phyloP scores from a whole-genome alignment of 1,140 invertebrate genomes.

The Microvelia longipes region DNA sequence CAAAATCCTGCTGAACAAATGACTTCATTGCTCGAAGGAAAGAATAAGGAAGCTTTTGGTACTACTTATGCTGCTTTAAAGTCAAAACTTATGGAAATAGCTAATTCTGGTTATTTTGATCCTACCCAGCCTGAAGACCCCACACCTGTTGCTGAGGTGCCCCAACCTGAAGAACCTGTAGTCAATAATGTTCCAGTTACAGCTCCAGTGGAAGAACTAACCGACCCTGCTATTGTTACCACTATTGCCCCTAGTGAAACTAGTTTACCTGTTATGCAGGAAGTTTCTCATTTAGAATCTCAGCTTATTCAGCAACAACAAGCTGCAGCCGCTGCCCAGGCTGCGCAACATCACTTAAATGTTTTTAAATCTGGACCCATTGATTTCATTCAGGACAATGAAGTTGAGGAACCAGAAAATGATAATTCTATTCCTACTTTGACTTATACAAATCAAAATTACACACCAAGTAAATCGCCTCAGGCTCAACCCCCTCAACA shows the following conservation, averaged over 20 bases:
- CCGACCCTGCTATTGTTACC: background rate
- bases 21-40: conserved; percentile 60
- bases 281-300: conserved; percentile 1
- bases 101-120: conserved; percentile 70
- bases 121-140: conserved; percentile 25
- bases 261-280: background rate
- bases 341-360: conserved; percentile 10
- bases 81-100: conserved; percentile 53
- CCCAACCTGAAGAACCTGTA: conserved; percentile 8
- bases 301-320: background rate
- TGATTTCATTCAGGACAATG: conserved; percentile 18
- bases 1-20: conserved; percentile 66
- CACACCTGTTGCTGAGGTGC: conserved; percentile 3
- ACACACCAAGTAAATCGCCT: background rate
- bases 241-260: background rate
- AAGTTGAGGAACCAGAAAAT: conserved; percentile 10
- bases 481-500: background rate
- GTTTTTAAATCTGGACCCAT: conserved; percentile 15
- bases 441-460: conserved; percentile 15
- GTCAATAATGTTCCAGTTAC: too few species aligned
- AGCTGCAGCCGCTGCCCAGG: conserved; percentile 2
- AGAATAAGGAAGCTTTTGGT: conserved; percentile 50
- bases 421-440: conserved; percentile 11
- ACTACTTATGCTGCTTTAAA: conserved; percentile 64
- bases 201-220: background rate